Evolutionary conservation across 2,888 invertebrate species (phyloP).

Genomic region (Athripsodes cinereus): DNA sequence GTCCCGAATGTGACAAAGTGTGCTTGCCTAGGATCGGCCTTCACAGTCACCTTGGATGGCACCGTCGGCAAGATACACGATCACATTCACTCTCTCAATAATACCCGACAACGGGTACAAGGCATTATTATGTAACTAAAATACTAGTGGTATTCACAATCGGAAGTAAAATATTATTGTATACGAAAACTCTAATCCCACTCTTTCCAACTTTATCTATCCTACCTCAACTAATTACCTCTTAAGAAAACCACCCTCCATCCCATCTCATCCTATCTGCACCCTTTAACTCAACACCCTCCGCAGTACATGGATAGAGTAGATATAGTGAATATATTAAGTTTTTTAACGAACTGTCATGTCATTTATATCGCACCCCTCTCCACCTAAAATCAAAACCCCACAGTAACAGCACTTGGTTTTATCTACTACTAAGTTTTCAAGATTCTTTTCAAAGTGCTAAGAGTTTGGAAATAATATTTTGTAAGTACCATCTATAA

Average conservation of each 20-base stretch:
- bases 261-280: neutral
- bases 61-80: too few relatives aligned
- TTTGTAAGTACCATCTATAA: slow-evolving; percentile 23
- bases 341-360: slow-evolving; percentile 2
- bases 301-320: neutral
- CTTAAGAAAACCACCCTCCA: slow-evolving; percentile 14
- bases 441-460: slow-evolving; percentile 6
- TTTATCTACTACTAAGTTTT: neutral
- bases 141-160: too few relatives aligned
- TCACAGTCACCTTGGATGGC: too few relatives aligned
- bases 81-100: too few relatives aligned
- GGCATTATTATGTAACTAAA: too few relatives aligned
- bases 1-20: too few relatives aligned
- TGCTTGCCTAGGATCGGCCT: too few relatives aligned
- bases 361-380: neutral
- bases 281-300: neutral
- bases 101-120: too few relatives aligned
- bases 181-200: slow-evolving; percentile 12
- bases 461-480: slow-evolving; percentile 15
- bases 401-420: too few relatives aligned
- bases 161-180: too few relatives aligned
- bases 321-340: neutral
- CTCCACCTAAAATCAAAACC: neutral
- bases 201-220: slow-evolving; percentile 18
- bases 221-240: slow-evolving; percentile 25